Conservation (phyloP, 2,888 invertebrate genomes). For the Thecophora atra region DNA sequence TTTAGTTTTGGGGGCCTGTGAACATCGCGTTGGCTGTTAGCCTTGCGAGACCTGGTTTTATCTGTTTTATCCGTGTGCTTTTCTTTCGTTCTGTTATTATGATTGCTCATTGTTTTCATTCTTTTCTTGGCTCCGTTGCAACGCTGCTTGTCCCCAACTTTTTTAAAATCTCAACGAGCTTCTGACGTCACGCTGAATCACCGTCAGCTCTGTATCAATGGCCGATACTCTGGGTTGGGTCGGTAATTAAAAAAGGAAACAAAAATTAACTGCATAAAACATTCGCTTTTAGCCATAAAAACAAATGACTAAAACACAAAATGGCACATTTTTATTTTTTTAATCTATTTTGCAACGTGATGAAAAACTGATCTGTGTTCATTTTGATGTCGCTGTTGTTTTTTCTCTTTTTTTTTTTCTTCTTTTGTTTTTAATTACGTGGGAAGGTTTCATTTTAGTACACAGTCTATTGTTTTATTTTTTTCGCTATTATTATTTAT, state of each 20-base stretch:
- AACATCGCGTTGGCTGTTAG: constrained; percentile 22
- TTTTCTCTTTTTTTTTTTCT: not conserved
- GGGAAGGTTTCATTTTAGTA: not conserved
- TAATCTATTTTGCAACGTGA: not conserved
- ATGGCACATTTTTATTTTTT: not conserved
- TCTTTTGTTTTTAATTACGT: not conserved
- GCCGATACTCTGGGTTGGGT: not conserved
- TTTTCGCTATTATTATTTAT: not conserved
- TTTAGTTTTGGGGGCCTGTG: constrained; percentile 28
- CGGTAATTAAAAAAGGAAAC: not conserved
- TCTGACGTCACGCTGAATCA: not conserved
- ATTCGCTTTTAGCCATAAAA: not conserved
- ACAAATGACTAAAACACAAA: too few species aligned
- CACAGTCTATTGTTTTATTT: not conserved
- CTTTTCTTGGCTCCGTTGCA: not conserved
- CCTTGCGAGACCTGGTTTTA: constrained; percentile 29
- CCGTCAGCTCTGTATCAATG: not conserved
- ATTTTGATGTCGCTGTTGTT: not conserved
- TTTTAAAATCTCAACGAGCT: not conserved
- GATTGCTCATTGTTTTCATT: not conserved
- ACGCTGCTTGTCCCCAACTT: not conserved
- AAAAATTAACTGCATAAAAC: not conserved
- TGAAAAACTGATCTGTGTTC: not conserved
- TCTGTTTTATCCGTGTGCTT: not conserved
- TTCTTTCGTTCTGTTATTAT: not conserved